These are phyloP conservation scores for Axis porcinus DNA, from an alignment of 2,113 vertebrate species.

Conservation along the genomic window DNA sequence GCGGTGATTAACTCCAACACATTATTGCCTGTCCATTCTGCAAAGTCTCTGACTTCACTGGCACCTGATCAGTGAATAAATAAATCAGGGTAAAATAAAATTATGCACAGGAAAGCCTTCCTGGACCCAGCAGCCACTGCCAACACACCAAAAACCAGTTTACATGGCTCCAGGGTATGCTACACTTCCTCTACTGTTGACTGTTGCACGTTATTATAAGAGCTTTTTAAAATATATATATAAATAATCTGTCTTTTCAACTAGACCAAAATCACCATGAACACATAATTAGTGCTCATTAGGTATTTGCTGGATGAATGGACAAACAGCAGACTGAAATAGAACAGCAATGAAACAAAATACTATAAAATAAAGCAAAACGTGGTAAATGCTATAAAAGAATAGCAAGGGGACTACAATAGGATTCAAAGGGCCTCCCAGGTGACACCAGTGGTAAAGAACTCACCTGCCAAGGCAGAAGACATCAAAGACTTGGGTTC, in stretches of 20 bases:
- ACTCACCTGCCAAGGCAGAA: background rate
- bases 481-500: background rate
- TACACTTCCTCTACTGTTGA: background rate
- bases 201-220: background rate
- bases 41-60: background rate
- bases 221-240: background rate
- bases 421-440: background rate
- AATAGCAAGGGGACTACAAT: background rate
- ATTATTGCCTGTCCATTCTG: background rate
- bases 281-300: background rate
- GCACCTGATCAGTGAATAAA: background rate
- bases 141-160: background rate
- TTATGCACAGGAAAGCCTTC: background rate
- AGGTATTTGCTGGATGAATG: background rate
- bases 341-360: background rate
- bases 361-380: slow-evolving; percentile 16
- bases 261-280: background rate
- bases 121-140: background rate
- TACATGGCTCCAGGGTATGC: background rate
- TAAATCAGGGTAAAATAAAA: background rate
- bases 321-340: background rate
- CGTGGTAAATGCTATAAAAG: background rate
- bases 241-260: background rate
- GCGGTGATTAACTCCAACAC: fast-evolving
- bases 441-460: background rate